A percentile compares a stretch with the other conserved stretches of the same genome.
These are phyloP conservation scores for Drosophila neocordata DNA, from an alignment of 1,140 invertebrate species.

Conservation along the genomic window DNA sequence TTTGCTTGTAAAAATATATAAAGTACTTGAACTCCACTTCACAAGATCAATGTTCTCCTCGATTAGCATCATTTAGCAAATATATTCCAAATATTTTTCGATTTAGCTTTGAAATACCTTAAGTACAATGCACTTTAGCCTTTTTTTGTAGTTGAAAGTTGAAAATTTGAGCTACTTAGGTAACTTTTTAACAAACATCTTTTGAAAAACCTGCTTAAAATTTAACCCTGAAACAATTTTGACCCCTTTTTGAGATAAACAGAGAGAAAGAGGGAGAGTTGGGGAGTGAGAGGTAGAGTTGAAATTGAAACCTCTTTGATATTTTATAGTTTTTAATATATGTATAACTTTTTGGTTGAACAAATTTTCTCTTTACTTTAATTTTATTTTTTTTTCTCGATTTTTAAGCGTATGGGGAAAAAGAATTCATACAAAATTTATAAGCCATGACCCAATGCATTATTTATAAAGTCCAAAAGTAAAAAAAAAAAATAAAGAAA, in stretches of 20 bases:
- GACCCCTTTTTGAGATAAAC: background rate
- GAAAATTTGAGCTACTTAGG: background rate
- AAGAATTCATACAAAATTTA: conserved; percentile 24
- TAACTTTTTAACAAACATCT: no score
- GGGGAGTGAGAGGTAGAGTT: no score
- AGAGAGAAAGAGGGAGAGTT: background rate
- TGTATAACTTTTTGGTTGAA: background rate
- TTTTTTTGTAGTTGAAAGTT: background rate
- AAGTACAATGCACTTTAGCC: no score
- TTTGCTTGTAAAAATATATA: background rate
- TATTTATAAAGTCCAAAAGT: conserved; percentile 44
- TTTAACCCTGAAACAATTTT: background rate
- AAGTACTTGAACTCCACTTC: background rate
- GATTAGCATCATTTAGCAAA: no score
- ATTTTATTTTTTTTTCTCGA: background rate
- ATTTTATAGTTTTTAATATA: conserved; percentile 10
- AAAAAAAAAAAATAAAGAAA: conserved; percentile 20
- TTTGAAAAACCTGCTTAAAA: background rate
- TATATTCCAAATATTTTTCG: no score
- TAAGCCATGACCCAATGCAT: conserved; percentile 29
- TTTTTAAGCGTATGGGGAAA: conserved; percentile 37
- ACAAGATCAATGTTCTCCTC: background rate
- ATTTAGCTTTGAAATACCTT: no score
- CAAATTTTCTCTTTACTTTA: background rate
- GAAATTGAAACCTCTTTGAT: conserved; percentile 1